These are phyloP conservation scores for Muraenolepis orangiensis DNA, from an alignment of 2,797 vertebrate species.

Conservation along the genomic window DNA sequence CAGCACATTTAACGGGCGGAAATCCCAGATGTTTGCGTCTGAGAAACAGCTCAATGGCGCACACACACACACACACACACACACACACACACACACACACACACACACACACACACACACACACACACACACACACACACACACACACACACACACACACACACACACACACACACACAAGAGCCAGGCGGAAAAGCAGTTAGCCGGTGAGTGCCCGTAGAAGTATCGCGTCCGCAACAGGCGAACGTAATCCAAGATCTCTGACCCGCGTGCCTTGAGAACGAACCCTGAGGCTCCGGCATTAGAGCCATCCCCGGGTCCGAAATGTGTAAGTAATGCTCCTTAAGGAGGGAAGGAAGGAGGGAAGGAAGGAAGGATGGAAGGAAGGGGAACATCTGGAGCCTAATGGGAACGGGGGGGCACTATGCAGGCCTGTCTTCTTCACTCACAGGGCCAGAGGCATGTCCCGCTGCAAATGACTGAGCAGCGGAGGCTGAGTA, in stretches of 20 bases:
- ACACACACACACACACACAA: no score
- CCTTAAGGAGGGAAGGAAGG: not conserved
- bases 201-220: conserved; percentile 13
- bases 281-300: conserved; percentile 53
- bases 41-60: conserved; percentile 59
- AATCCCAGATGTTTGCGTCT: conserved; percentile 67
- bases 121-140: no score
- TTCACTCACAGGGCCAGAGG: conserved; percentile 8
- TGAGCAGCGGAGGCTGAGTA: conserved; percentile 18
- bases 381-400: conserved; percentile 29
- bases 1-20: conserved; percentile 42
- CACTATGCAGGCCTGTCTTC: conserved; percentile 15
- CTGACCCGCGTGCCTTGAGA: conserved; percentile 49
- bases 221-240: conserved; percentile 44
- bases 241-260: conserved; percentile 57
- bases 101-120: no score
- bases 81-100: no score
- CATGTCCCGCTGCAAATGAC: conserved; percentile 9
- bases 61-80: no score
- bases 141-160: no score
- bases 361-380: not conserved
- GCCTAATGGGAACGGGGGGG: conserved; percentile 9
- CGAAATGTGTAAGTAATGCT: conserved; percentile 30
- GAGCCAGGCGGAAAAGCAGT: conserved; percentile 35
- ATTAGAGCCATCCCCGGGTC: conserved; percentile 31